Conservation (phyloP, 2,888 invertebrate genomes). For the Digitonthophagus gazella region DNA sequence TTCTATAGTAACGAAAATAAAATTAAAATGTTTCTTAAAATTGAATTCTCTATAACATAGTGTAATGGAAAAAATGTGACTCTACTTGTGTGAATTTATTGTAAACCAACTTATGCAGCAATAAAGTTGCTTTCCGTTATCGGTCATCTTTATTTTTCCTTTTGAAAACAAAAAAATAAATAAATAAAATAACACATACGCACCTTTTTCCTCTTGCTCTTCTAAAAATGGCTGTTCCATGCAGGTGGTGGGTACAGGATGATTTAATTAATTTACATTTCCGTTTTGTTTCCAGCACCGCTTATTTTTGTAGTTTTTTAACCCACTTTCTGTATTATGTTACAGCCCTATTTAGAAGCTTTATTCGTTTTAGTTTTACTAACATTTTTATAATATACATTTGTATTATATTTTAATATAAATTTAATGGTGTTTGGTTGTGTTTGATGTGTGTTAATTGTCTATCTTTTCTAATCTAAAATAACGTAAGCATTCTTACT, state of each 20-base stretch:
- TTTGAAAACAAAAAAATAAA: conserved; percentile 16
- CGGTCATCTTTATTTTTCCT: neutral
- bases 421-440: neutral
- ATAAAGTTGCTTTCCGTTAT: conserved; percentile 20
- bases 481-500: no score
- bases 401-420: no score
- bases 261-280: conserved; percentile 25
- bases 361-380: conserved; percentile 14
- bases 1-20: conserved; percentile 16
- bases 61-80: conserved; percentile 14
- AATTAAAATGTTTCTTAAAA: conserved; percentile 13
- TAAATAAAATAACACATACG: conserved; percentile 11
- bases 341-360: conserved; percentile 46
- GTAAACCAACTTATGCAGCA: conserved; percentile 18
- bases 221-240: conserved; percentile 53
- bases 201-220: conserved; percentile 19
- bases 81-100: conserved; percentile 19
- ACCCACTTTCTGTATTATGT: conserved; percentile 42
- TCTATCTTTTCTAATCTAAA: no score
- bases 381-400: no score
- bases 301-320: conserved; percentile 30
- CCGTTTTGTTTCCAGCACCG: conserved; percentile 24
- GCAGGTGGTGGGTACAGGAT: conserved; percentile 43
- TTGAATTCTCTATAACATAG: no score
- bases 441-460: neutral